Evolutionary conservation across 2,113 vertebrate genomes (phyloP).

Genomic region (Prionailurus viverrinus): DNA sequence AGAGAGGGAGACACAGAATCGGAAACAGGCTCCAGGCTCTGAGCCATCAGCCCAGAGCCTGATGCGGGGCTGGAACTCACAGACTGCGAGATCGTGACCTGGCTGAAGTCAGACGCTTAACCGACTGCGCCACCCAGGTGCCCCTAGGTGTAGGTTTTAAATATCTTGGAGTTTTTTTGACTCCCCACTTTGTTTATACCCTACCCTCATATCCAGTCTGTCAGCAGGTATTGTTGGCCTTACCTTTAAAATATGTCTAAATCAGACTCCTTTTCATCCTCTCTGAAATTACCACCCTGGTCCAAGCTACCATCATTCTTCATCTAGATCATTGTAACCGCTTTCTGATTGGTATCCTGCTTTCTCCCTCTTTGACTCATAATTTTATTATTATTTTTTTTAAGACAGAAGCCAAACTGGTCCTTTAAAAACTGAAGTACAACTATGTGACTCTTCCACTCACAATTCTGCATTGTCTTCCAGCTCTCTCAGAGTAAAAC

Average conservation of each 20-base stretch:
- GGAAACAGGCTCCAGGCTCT: no score
- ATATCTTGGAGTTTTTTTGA: not conserved
- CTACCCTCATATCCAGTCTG: not conserved
- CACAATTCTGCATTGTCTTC: not conserved
- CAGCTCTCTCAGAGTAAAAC: not conserved
- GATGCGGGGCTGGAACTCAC: no score
- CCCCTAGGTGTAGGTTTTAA: not conserved
- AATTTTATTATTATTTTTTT: not conserved
- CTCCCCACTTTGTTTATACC: not conserved
- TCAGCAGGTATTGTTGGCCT: not conserved
- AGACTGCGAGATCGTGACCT: no score
- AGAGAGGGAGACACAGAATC: no score
- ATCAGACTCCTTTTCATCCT: not conserved
- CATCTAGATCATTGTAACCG: not conserved
- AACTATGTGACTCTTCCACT: not conserved
- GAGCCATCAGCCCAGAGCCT: no score
- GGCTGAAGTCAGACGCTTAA: no score
- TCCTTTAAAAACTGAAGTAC: not conserved
- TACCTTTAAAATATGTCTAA: not conserved
- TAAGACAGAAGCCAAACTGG: not conserved
- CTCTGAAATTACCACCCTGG: not conserved
- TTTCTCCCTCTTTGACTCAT: not conserved
- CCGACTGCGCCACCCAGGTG: no score
- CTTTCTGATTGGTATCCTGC: not conserved
- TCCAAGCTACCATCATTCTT: not conserved